Evolutionary conservation across 2,797 vertebrate species (phyloP), one percentile per base, ranked within the genome.

Genomic region (Hyperoplus lanceolatus): DNA sequence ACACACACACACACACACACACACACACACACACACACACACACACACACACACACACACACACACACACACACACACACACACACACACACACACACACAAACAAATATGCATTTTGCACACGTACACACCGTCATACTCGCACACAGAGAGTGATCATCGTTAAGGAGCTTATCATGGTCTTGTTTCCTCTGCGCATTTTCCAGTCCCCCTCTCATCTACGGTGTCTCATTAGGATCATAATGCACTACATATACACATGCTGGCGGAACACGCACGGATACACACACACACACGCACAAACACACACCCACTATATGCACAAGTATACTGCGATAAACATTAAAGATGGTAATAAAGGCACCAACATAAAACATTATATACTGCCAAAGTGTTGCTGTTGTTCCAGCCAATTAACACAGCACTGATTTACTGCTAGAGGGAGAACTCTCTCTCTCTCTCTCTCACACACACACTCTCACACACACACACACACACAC

Each of bases 341-440:
- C 89, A 90, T 91, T 87, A 91, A 98, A 97, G 96, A 97, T 96
- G 96, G 97, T 97, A 96, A 99, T 99, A 98, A 98, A 97, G 97
- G 97, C 97, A 97, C 96, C 97, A 86, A 92, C 97, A 99, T 99
- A 99, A 99, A 99, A 99, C 97, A 97, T 99, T 99, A 99, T 99
- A 99, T 99, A 99, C 98, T 99, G 97, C 97, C 97, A 97, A 98
- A 99, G 96, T 96, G 97, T 98, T 99, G 97, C 97, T 99, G 90
- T 89, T 92, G 87, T 98, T 99, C 96, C 96, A 97, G 96, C 97
- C 98, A 99, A 98, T 99, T 99, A 99, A 97, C 97, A 97, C 96
- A 95, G 94, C 90, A 88, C 95, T 97, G 97, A 99, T 99, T 99
- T 99, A 98, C 96, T 95, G 97, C 96, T 96, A 64, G 83, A 91